A percentile compares a stretch with the other conserved stretches of the same genome.
Conservation (phyloP, 2,888 invertebrate genomes). For the Limnephilus rhombicus region DNA sequence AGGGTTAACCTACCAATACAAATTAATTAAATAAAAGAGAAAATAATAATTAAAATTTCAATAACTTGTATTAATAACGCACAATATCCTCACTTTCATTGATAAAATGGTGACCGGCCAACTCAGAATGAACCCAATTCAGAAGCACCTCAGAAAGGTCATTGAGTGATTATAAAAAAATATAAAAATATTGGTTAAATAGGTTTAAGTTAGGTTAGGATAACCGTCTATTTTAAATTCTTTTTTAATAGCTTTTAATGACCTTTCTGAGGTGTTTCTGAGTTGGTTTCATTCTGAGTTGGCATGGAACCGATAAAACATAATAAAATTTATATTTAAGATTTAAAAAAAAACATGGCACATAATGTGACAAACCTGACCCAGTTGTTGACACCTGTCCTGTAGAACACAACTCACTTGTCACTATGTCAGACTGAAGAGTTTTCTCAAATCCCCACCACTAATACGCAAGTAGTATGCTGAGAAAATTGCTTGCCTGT, state of each 20-base stretch:
- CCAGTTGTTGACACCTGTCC: not conserved
- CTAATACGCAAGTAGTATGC: not conserved
- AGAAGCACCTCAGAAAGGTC: no score
- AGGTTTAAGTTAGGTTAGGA: no score
- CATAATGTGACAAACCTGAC: not conserved
- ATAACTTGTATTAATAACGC: no score
- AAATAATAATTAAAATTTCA: not conserved
- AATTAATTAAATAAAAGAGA: not conserved
- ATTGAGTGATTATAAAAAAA: no score
- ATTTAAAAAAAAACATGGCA: not conserved
- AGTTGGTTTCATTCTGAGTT: no score
- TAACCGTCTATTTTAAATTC: no score
- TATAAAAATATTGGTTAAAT: no score
- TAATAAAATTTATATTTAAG: not conserved
- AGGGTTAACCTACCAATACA: not conserved
- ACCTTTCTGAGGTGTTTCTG: no score
- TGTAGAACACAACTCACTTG: not conserved
- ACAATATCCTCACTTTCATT: not conserved
- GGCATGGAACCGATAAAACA: no score
- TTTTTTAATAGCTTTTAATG: no score
- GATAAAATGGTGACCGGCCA: no score
- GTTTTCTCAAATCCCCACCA: not conserved
- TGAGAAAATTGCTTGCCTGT: not conserved
- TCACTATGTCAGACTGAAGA: not conserved
- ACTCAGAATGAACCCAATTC: no score